Conservation (phyloP, 2,888 invertebrate genomes). For the Trilocha varians region DNA sequence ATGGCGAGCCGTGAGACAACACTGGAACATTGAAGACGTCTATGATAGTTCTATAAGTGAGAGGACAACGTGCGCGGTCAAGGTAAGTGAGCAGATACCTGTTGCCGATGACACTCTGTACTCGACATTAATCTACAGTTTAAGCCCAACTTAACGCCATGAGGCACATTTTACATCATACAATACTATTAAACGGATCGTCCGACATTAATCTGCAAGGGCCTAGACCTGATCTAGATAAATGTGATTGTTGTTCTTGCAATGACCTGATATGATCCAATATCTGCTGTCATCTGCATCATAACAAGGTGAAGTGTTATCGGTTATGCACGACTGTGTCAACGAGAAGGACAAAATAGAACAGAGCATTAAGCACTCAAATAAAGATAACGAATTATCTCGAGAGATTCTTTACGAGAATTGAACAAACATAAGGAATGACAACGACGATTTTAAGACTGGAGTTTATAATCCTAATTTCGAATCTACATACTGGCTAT, state of each 20-base stretch:
- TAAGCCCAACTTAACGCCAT: constrained; percentile 28
- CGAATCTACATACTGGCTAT: not conserved
- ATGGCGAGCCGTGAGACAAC: not conserved
- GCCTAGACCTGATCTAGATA: constrained; percentile 29
- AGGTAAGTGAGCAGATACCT: constrained; percentile 57
- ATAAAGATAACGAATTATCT: constrained; percentile 4
- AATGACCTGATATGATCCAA: not conserved
- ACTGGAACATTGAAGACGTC: constrained; percentile 23
- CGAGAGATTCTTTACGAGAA: not conserved
- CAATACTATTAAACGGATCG: constrained; percentile 12
- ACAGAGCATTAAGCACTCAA: not conserved
- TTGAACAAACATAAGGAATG: not conserved
- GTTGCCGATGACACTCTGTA: constrained; percentile 48
- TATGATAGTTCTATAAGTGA: constrained; percentile 48
- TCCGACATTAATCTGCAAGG: constrained; percentile 24
- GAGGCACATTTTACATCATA: constrained; percentile 31
- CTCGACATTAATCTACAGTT: constrained; percentile 45
- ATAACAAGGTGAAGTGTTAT: not conserved
- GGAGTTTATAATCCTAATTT: not conserved
- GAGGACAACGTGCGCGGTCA: constrained; percentile 63
- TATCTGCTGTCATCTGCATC: not conserved
- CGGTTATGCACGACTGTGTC: not conserved
- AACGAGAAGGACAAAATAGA: constrained; percentile 1
- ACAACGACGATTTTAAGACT: not conserved
- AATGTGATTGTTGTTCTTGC: constrained; percentile 10